Evolutionary conservation across 1,140 invertebrate species (phyloP), one percentile per base, ranked within the genome.

Genomic region (Drosophila watanabei): DNA sequence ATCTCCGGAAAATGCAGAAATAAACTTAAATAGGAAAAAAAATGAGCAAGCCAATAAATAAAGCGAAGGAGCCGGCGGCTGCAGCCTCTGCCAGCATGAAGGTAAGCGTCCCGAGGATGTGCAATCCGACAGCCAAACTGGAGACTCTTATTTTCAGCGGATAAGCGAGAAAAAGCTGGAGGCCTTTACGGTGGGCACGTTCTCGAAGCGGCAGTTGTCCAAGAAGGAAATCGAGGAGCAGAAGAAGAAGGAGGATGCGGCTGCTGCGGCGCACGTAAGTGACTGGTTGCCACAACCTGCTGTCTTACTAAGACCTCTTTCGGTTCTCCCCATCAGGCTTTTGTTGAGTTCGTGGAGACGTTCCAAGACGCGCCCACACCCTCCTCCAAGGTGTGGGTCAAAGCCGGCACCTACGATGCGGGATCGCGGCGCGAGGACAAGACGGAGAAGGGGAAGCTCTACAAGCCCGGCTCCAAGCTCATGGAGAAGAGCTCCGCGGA

Each of bases 271-370:
- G 60, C 95, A 96, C 92, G 92, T 93, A 77, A 85, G 62, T 28
- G 8, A 16, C 8, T 73, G 46, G 16, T 13, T 24, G 0, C 7
- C 0, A 2, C 18, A 2, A 1, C 4, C 2, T 43, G 5, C 49
- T 10, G 10, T 4, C 9, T 43, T 24, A 9, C 18, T 37, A 18
- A 16, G 2, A 52, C 32, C 8, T 5, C 18, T 14, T 7, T 20
- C 10, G 0, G n/a, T 33, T 43, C 13, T 24, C 18, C 30, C 16
- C 69, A 30, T 16, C 37, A 98, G 95, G 98, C 97, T 7, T 99
- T 98, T 94, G 97, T 99, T 95, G 98, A 99, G 93, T 99, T 99
- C 95, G 97, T 99, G 24, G 98, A 98, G 64, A 98, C 98, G 14
- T 99, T 99, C 94, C 97, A 99, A 95, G 97, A 99, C 73, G 95